phyloP scores from a whole-genome alignment of 2,113 vertebrate genomes.

The Cricetomys ansorgei region DNA sequence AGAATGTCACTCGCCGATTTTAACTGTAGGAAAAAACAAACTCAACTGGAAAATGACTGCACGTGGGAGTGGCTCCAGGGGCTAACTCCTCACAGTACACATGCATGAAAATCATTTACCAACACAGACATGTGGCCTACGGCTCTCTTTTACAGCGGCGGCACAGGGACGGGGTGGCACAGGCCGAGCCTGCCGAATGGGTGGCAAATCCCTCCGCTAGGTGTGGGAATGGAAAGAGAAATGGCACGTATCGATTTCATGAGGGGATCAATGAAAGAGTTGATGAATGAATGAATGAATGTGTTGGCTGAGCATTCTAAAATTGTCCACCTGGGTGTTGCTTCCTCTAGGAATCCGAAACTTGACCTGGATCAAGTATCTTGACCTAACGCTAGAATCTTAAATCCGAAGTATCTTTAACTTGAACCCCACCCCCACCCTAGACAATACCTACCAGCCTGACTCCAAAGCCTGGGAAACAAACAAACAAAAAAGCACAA shows the following conservation, averaged over 20 bases:
- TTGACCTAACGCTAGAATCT: not conserved
- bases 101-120: not conserved
- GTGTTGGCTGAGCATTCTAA: not conserved
- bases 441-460: not conserved
- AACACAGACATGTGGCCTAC: too few species aligned
- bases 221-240: not conserved
- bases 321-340: not conserved
- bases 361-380: not conserved
- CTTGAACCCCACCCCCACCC: not conserved
- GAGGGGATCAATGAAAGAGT: not conserved
- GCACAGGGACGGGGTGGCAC: not conserved
- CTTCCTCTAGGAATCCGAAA: not conserved
- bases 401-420: not conserved
- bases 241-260: not conserved
- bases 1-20: not conserved
- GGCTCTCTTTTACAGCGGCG: not conserved
- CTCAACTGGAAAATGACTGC: not conserved
- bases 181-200: not conserved
- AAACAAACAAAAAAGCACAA: not conserved
- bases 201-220: not conserved
- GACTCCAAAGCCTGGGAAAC: not conserved
- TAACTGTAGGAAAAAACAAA: conserved; percentile 26
- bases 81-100: not conserved
- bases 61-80: not conserved
- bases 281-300: not conserved